Percentiles rank a stretch among this genome's conserved stretches.
Evolutionary conservation across 2,888 invertebrate species (phyloP).

Genomic region (Vesta saturnalis): DNA sequence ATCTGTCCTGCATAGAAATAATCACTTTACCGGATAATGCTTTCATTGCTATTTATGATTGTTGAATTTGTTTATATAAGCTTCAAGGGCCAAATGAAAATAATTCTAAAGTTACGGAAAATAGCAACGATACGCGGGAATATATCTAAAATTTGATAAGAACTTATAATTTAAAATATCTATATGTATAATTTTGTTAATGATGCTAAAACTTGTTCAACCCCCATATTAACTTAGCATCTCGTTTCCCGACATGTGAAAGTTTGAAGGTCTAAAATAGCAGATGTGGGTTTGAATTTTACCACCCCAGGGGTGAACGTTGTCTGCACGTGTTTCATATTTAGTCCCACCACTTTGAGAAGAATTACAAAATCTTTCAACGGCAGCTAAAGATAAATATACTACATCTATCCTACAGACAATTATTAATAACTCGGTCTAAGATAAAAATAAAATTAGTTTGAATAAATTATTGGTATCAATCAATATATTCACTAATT

Average conservation of each 20-base stretch:
- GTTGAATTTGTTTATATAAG: constrained; percentile 34
- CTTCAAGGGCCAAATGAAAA: constrained; percentile 16
- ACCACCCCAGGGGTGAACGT: constrained; percentile 25
- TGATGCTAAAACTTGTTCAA: constrained; percentile 8
- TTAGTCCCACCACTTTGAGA: constrained; percentile 12
- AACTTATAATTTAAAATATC: background rate
- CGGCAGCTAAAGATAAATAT: constrained; percentile 14
- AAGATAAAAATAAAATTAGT: constrained; percentile 9
- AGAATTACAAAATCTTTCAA: constrained; percentile 27
- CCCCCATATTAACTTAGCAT: constrained; percentile 19
- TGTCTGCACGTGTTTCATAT: constrained; percentile 29
- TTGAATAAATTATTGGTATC: background rate
- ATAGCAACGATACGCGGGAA: background rate
- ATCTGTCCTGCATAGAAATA: constrained; percentile 9
- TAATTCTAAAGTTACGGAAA: too few relatives aligned
- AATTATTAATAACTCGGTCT: constrained; percentile 10
- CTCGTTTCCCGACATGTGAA: constrained; percentile 17
- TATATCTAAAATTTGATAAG: constrained; percentile 22
- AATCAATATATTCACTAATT: too few relatives aligned
- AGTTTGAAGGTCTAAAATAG: constrained; percentile 25
- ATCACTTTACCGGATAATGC: constrained; percentile 36
- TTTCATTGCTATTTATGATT: constrained; percentile 36
- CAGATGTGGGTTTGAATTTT: constrained; percentile 30
- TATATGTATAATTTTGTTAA: constrained; percentile 9
- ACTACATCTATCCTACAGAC: constrained; percentile 8